Conservation (phyloP, 2,797 vertebrate species). For the Sebastes alutus region DNA sequence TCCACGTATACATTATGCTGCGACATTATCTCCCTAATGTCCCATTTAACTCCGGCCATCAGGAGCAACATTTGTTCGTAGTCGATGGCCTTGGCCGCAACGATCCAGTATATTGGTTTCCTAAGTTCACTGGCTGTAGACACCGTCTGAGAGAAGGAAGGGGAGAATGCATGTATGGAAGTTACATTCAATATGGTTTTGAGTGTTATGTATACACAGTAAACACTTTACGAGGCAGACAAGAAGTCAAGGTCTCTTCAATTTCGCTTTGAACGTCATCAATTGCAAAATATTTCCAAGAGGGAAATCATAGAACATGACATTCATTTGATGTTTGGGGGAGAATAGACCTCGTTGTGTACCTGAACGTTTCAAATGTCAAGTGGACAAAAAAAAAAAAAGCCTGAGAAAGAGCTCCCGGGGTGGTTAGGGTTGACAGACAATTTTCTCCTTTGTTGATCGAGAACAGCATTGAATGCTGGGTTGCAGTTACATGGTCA, state of each 20-base stretch:
- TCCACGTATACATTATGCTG: slow-evolving; percentile 98
- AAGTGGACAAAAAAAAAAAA: neutral
- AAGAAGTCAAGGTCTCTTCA: neutral
- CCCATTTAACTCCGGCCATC: slow-evolving; percentile 98
- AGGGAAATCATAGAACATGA: slow-evolving; percentile 17
- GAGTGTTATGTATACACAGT: neutral
- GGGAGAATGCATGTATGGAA: neutral
- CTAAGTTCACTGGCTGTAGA: slow-evolving; percentile 96
- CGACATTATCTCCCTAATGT: slow-evolving; percentile 99
- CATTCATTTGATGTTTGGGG: slow-evolving; percentile 34
- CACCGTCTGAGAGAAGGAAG: slow-evolving; percentile 86
- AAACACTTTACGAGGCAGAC: neutral
- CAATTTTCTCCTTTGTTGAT: slow-evolving; percentile 15
- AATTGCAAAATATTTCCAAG: neutral
- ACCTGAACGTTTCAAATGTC: slow-evolving; percentile 46
- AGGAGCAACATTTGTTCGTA: slow-evolving; percentile 97
- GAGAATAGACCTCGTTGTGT: slow-evolving; percentile 4
- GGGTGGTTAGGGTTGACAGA: neutral
- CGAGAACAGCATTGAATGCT: neutral
- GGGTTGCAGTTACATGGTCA: neutral
- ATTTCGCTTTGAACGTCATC: neutral
- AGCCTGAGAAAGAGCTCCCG: neutral
- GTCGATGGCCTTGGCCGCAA: slow-evolving; percentile 98
- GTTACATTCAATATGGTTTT: neutral
- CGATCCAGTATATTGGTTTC: slow-evolving; percentile 99